Base-by-base conservation (phyloP, 1,140 invertebrate genomes). In the Tetramorium simillimum region DNA sequence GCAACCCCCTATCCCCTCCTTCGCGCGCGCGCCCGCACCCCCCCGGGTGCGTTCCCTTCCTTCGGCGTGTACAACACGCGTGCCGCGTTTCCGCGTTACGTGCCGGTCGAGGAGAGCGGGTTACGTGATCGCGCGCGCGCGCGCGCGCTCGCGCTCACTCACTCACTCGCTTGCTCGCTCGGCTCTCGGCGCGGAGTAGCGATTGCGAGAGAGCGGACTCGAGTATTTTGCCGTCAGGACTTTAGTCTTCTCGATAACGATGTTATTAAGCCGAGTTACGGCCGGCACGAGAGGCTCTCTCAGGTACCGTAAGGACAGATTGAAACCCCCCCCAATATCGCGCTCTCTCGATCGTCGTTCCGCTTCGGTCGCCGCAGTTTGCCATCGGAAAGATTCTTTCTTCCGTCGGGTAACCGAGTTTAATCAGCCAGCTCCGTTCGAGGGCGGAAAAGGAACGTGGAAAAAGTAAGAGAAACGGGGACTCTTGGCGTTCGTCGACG, bases 21-120 rank as follows among this genome's bases (percentile, higher is more conserved):
- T 62, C 1, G 43, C 86, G 43, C 40, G n/a, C 51, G 43, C 24
- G 24, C 28, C 53, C 56, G 43, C 62, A 4, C 60, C 24, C 33
- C 49, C 37, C 62, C 73, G 60, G 28, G 69, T 65, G 49, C 73
- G 60, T 77, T 85, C 75, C 73, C 82, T 85, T 77, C 82, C 58
- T 76, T 53, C 82, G 18, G 73, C 73, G 82, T 85, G 82, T 85
- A 85, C 73, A 49, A 84, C 69, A 84, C 80, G 80, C 80, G 80
- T 84, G 80, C 53, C 69, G 80, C 53, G 69, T 82, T 82, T 82
- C 82, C 82, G 82, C 82, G 82, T 77, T 76, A 77, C 82, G 49
- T 77, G 58, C 82, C 82, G 70, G 62, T 18, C 73, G 46, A 37
- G 33, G 62, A 85, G 56, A 85, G 82, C 67, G 82, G 33, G 43